Conservation (phyloP, 2,113 vertebrate species). For the Maylandia zebra region DNA sequence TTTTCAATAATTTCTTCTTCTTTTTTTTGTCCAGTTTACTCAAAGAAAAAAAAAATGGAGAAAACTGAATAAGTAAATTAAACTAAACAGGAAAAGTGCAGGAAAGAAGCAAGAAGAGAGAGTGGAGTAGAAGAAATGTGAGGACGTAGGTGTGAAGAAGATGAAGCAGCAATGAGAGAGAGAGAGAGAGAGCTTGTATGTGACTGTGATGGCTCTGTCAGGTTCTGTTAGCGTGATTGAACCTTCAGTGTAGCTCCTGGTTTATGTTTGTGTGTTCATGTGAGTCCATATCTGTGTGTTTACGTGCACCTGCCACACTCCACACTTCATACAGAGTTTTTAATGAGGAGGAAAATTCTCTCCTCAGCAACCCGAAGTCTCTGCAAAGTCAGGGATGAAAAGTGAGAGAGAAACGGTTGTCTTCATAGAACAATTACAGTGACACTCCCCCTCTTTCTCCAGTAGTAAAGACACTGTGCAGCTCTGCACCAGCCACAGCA, state of each 20-base stretch:
- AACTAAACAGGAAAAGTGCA: not conserved
- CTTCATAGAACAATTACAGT: constrained; percentile 10
- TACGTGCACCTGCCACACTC: not conserved
- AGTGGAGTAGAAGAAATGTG: not conserved
- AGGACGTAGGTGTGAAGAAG: not conserved
- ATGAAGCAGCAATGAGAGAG: not conserved
- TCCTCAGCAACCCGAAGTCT: not conserved
- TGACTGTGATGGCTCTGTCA: constrained; percentile 30
- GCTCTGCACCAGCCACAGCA: not conserved
- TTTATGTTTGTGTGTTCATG: not conserved
- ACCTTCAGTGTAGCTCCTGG: not conserved
- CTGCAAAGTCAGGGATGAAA: not conserved
- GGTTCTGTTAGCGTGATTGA: constrained; percentile 1
- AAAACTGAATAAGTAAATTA: not conserved
- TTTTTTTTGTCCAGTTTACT: not conserved
- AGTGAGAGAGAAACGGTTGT: not conserved
- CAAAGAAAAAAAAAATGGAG: not conserved
- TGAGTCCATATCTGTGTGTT: not conserved
- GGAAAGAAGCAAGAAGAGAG: not conserved
- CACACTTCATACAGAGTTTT: not conserved
- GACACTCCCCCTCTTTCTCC: not conserved
- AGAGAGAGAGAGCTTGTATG: not conserved
- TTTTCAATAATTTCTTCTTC: not conserved
- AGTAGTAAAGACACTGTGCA: not conserved
- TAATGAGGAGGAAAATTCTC: constrained; percentile 14